These are phyloP conservation scores for Ispidina picta DNA, from an alignment of 2,797 vertebrate genomes.

Conservation along the genomic window DNA sequence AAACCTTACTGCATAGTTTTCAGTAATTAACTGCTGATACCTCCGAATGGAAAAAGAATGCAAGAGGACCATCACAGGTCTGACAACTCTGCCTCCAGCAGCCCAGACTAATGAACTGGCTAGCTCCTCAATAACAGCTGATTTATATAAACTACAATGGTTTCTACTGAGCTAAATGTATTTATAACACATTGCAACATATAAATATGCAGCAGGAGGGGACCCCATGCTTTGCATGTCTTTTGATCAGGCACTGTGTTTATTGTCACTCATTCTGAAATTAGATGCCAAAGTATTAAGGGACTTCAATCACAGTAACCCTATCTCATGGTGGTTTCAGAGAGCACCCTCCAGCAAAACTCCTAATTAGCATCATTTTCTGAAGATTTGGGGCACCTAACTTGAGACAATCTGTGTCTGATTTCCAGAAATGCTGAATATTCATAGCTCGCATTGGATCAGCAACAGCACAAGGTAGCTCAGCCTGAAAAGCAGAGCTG, in stretches of 20 bases:
- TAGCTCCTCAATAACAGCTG: slow-evolving; percentile 39
- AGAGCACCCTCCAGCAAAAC: slow-evolving; percentile 55
- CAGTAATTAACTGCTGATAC: neutral
- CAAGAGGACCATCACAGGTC: neutral
- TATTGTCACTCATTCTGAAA: slow-evolving; percentile 64
- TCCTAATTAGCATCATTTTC: slow-evolving; percentile 54
- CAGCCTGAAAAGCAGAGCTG: neutral
- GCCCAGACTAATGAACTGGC: slow-evolving; percentile 9
- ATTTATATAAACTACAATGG: slow-evolving; percentile 60
- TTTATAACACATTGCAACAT: slow-evolving; percentile 64
- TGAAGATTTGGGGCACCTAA: slow-evolving; percentile 46
- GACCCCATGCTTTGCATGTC: slow-evolving; percentile 55
- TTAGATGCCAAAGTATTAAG: slow-evolving; percentile 50
- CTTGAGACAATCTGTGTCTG: slow-evolving; percentile 45
- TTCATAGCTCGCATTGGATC: neutral
- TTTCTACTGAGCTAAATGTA: slow-evolving; percentile 64
- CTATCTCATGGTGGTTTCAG: slow-evolving; percentile 47
- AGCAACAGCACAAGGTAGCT: neutral
- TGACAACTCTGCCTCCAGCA: neutral
- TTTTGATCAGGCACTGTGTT: slow-evolving; percentile 69
- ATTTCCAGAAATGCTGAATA: slow-evolving; percentile 40
- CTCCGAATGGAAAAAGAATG: neutral
- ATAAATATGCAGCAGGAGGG: slow-evolving; percentile 66
- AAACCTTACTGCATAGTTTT: neutral
- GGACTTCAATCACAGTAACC: slow-evolving; percentile 63